Base-by-base conservation (phyloP, 2,113 vertebrate genomes). In the Atherinomorus stipes region DNA sequence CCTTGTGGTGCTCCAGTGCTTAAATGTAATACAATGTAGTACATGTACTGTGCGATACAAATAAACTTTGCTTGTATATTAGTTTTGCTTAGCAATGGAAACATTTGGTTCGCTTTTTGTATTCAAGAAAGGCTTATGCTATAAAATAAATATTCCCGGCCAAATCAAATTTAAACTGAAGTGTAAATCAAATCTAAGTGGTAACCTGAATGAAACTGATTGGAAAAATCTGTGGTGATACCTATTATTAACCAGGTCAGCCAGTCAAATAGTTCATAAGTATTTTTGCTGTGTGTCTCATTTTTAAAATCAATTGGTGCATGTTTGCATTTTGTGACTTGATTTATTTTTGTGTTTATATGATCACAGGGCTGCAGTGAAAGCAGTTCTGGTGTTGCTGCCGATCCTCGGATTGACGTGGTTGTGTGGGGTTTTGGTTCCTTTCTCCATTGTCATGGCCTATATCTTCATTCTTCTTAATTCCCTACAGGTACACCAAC, bases 361-460 rank as follows among this genome's bases (percentile, higher is more conserved):
- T 74, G 68, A 65, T 2, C 73, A 49, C 83, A 95, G 94, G 80
- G 90, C 93, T 22, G 93, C 93, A 11, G 90, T 95, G 56, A 95
- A 95, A 87, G 93, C 94, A 2, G 91, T 95, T 42, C 49, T 95
- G 84, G 92, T 95, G 74, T 71, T 95, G 70, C 85, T 95, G 74
- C 94, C 94, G 28, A 94, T 95, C 65, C 92, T 95, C 6, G 94
- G 94, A 72, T 82, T 95, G 78, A 95, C 93, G 3, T 95, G 94
- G 94, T 84, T 95, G 1, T 95, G 92, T 69, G 93, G 94, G 19
- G 87, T 95, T 34, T 80, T 94, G 74, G 93, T 95, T 21, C 93
- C 94, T 28, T 91, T 95, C 78, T 94, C 93, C 52, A 92, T 92
- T 13, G 88, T 90, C 45, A 93, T 95, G 85, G 94, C 94, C 11